Base-by-base conservation (phyloP, 2,888 invertebrate genomes). In the Pollenia griseotomentosa region DNA sequence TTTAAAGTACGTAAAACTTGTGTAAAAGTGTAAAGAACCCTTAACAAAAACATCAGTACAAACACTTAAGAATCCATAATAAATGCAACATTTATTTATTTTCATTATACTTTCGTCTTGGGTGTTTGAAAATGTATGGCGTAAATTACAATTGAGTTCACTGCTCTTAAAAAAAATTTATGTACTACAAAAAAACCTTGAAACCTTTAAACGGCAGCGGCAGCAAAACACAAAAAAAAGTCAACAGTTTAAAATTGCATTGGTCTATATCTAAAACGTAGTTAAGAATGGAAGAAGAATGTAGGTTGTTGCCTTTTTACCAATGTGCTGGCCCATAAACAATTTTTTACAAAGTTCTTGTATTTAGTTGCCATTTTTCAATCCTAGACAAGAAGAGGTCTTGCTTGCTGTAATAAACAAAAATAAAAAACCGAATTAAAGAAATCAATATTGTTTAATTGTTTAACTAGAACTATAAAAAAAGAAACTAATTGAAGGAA, bases 201-300 rank as follows among this genome's bases (percentile, higher is more conserved):
- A 90, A 90, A 90, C 88, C 88, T 83, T 88, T 88, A 85, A 80
- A 70, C 33, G 51, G n/a, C 63, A 61, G 70, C 46, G 59, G 10
- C n/a, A 51, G 19, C 40, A 65, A 46, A 65, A 46, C 40, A 70
- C 23, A 46, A 51, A 61, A 51, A 61, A 59, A 23, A 16, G 16
- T 63, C 16, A 75, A 68, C n/a, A 65, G 65, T 71, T 65, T 83
- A 57, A 65, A 73, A 46, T 55, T 77, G 23, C 65, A 55, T 40
- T 77, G 78, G 23, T 73, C 73, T 66, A 79, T 66, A 79, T 82
- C 42, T 53, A 16, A 66, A 66, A 66, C 48, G 42, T 51, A 74
- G 16, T 40, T 65, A 23, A 70, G 59, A 40, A 33, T 55, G 6
- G 5, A 33, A 33, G 33, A 33, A 65, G 57, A 55, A 63, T 73